Conservation (phyloP, 2,113 vertebrate species). For the Struthio camelus region DNA sequence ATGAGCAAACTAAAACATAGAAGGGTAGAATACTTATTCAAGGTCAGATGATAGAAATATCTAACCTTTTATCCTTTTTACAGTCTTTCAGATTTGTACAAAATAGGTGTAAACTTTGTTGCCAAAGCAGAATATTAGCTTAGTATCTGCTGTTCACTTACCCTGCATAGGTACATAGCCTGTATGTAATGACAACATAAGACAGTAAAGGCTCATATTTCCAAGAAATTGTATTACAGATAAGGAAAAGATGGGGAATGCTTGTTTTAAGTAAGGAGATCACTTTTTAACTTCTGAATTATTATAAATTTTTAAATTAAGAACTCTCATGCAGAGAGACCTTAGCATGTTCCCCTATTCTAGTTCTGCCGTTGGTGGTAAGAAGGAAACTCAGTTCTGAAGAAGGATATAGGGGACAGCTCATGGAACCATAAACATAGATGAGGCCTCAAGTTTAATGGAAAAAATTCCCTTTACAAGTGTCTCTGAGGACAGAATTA, state of each 20-base stretch:
- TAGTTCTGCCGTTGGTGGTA: neutral
- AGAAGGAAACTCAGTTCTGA: neutral
- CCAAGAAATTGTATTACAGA: neutral
- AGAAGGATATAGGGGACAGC: neutral
- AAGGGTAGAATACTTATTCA: neutral
- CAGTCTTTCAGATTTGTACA: neutral
- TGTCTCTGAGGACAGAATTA: neutral
- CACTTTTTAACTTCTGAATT: neutral
- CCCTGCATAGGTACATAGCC: neutral
- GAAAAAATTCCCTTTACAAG: neutral
- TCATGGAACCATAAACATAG: neutral
- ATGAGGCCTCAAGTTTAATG: neutral
- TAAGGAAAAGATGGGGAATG: neutral
- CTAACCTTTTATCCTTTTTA: neutral
- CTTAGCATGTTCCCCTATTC: fast-evolving
- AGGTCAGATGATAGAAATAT: neutral
- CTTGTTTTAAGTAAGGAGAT: neutral
- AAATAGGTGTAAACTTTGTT: neutral
- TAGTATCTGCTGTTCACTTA: neutral
- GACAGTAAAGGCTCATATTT: neutral
- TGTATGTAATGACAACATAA: neutral
- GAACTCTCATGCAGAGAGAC: neutral
- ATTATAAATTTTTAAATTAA: neutral
- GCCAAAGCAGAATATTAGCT: neutral
- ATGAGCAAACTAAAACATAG: neutral